Conservation (phyloP, 1,140 invertebrate species). For the Scaptomyza hsui region DNA sequence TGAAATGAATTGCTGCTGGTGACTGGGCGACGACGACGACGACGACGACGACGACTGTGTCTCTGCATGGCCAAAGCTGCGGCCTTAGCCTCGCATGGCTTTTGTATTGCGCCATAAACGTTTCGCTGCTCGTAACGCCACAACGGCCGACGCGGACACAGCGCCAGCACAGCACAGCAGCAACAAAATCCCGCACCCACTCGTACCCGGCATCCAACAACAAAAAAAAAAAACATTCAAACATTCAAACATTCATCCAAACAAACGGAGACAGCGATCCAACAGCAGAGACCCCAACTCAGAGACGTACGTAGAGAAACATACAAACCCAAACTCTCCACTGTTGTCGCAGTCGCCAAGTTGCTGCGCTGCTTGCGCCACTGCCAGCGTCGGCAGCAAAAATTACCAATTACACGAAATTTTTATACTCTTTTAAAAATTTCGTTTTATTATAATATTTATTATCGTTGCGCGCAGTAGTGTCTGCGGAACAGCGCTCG, state of each 20-base stretch:
- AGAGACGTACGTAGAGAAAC: slow-evolving; percentile 4
- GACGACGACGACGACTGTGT: slow-evolving; percentile 40
- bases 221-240: no score
- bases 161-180: slow-evolving; percentile 46
- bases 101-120: slow-evolving; percentile 84
- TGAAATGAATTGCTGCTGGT: slow-evolving; percentile 69
- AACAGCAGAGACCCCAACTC: slow-evolving; percentile 31
- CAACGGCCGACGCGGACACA: slow-evolving; percentile 79
- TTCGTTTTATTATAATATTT: slow-evolving; percentile 84
- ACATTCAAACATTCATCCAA: slow-evolving; percentile 18
- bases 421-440: slow-evolving; percentile 84
- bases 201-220: background rate
- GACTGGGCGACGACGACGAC: slow-evolving; percentile 47
- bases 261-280: slow-evolving; percentile 42
- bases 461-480: slow-evolving; percentile 84
- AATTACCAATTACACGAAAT: slow-evolving; percentile 84
- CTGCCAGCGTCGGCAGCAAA: slow-evolving; percentile 75
- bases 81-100: slow-evolving; percentile 82
- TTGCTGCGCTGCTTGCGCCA: slow-evolving; percentile 44
- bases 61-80: slow-evolving; percentile 64
- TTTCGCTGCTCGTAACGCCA: slow-evolving; percentile 84
- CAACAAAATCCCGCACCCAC: slow-evolving; percentile 43
- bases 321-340: slow-evolving; percentile 66
- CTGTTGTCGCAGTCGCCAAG: slow-evolving; percentile 41
- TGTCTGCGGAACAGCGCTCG: slow-evolving; percentile 80